Evolutionary conservation across 1,140 invertebrate species (phyloP).

Genomic region (Oryzaephilus surinamensis): DNA sequence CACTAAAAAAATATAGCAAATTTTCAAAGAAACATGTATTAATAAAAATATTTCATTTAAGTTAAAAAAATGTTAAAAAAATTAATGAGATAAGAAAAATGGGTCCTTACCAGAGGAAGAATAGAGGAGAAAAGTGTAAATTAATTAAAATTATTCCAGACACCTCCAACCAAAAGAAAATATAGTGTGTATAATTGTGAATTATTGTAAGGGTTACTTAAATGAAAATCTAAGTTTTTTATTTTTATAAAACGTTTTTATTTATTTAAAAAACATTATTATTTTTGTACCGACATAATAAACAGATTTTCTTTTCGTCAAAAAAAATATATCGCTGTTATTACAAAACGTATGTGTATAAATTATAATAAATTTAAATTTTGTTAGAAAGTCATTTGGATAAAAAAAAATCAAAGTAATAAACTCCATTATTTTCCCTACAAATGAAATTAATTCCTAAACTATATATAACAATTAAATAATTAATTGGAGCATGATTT

Average conservation of each 20-base stretch:
- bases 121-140: neutral
- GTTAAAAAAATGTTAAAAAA: constrained; percentile 6
- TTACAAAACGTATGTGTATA: neutral
- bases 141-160: neutral
- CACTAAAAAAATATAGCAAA: constrained; percentile 41
- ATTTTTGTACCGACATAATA: constrained; percentile 8
- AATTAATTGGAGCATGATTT: constrained; percentile 12
- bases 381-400: constrained; percentile 12
- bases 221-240: neutral
- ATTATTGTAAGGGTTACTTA: neutral
- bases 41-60: neutral
- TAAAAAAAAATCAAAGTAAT: constrained; percentile 11
- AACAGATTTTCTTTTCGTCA: neutral
- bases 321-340: neutral
- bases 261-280: constrained; percentile 9
- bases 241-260: constrained; percentile 10
- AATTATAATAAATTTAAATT: constrained; percentile 2
- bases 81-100: constrained; percentile 1
- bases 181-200: neutral
- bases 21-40: neutral
- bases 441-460: too few relatives aligned
- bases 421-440: too few relatives aligned
- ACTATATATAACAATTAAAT: constrained; percentile 14
- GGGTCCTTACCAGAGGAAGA: constrained; percentile 5
- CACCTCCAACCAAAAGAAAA: neutral